These are phyloP conservation scores for Achlya flavicornis DNA, from an alignment of 2,888 invertebrate genomes.

Conservation along the genomic window DNA sequence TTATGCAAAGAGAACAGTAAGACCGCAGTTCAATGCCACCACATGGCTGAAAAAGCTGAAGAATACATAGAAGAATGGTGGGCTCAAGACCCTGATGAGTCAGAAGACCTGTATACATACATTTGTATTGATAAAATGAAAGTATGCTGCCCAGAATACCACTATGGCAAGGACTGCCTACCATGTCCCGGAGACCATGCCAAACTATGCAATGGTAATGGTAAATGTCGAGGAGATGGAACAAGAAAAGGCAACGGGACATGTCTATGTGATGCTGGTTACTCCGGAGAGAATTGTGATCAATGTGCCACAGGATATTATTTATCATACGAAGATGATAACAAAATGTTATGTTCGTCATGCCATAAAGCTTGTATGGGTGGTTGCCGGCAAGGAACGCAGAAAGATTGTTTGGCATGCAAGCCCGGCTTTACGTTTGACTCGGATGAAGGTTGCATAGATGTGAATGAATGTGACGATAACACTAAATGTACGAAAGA, in stretches of 20 bases:
- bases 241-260: conserved; percentile 96
- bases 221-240: conserved; percentile 92
- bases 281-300: conserved; percentile 90
- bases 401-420: conserved; percentile 85
- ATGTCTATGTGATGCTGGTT: conserved; percentile 93
- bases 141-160: conserved; percentile 93
- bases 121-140: conserved; percentile 91
- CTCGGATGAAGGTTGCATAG: conserved; percentile 90
- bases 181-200: conserved; percentile 90
- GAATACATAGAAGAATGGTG: conserved; percentile 94
- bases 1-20: conserved; percentile 90
- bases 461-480: conserved; percentile 92
- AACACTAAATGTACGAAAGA: conserved; percentile 82
- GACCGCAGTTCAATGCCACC: conserved; percentile 91
- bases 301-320: conserved; percentile 90
- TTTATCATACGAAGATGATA: conserved; percentile 88
- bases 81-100: conserved; percentile 82
- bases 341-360: conserved; percentile 88
- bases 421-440: conserved; percentile 89
- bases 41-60: conserved; percentile 93
- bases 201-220: conserved; percentile 91
- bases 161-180: conserved; percentile 92
- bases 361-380: conserved; percentile 93
- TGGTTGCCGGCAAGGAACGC: conserved; percentile 89
- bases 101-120: conserved; percentile 78